These are phyloP conservation scores for Thereva nobilitata DNA, from an alignment of 2,888 invertebrate genomes.

Conservation along the genomic window DNA sequence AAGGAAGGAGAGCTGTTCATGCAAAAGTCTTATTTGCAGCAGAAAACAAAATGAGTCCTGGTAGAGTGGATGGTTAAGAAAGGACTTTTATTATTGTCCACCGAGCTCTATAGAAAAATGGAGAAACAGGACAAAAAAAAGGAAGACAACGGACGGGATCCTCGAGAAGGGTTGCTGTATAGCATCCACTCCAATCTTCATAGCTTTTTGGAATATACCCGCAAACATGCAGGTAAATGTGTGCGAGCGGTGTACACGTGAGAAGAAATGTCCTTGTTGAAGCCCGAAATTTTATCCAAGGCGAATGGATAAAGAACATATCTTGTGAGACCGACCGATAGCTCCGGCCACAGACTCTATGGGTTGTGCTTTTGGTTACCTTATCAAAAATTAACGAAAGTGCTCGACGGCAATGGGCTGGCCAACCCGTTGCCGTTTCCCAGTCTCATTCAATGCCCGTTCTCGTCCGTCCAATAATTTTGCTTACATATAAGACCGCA, in stretches of 20 bases:
- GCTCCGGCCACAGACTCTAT: slow-evolving; percentile 22
- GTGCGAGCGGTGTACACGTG: slow-evolving; percentile 23
- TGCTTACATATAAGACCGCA: slow-evolving; percentile 16
- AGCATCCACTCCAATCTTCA: slow-evolving; percentile 32
- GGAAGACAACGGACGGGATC: slow-evolving; percentile 9
- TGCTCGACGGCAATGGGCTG: slow-evolving; percentile 31
- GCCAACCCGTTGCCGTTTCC: slow-evolving; percentile 15
- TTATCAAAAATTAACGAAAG: slow-evolving; percentile 35
- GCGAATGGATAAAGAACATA: slow-evolving; percentile 12
- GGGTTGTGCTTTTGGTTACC: slow-evolving; percentile 30
- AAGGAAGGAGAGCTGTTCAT: slow-evolving; percentile 25
- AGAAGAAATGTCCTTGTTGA: slow-evolving; percentile 12
- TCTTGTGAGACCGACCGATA: slow-evolving; percentile 32
- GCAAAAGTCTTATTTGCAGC: slow-evolving; percentile 30
- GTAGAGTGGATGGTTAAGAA: slow-evolving; percentile 14
- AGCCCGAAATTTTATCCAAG: slow-evolving; percentile 30
- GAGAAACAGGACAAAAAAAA: slow-evolving; percentile 11
- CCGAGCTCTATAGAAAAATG: slow-evolving; percentile 25
- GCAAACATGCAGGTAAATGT: slow-evolving; percentile 25
- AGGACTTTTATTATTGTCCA: slow-evolving; percentile 35
- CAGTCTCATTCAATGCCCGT: slow-evolving; percentile 31
- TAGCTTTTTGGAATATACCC: slow-evolving; percentile 10
- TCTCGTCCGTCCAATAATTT: slow-evolving; percentile 35
- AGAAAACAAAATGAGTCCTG: slow-evolving; percentile 25
- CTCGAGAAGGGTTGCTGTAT: slow-evolving; percentile 19